These are phyloP conservation scores for Thamnophis elegans DNA, from an alignment of 2,797 vertebrate species.

Conservation along the genomic window DNA sequence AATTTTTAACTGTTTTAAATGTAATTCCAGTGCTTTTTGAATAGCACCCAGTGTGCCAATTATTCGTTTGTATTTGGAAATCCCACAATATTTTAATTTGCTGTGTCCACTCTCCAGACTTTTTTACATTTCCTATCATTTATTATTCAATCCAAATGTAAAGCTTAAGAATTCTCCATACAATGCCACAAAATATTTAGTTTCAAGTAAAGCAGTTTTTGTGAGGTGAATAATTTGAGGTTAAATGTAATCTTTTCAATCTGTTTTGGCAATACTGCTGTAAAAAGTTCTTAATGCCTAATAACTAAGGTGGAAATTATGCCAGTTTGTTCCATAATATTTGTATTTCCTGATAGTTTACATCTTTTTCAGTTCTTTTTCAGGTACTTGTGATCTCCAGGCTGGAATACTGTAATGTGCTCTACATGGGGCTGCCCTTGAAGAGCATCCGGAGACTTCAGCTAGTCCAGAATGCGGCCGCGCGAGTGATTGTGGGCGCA, in stretches of 20 bases:
- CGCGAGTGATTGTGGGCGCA: too few relatives aligned
- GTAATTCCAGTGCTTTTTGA: too few relatives aligned
- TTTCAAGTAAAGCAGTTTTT: neutral
- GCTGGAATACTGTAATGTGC: too few relatives aligned
- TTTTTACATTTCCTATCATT: neutral
- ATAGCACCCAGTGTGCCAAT: too few relatives aligned
- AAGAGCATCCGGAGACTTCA: too few relatives aligned
- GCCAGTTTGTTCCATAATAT: neutral
- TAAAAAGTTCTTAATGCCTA: neutral
- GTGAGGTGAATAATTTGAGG: neutral
- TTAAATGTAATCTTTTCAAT: neutral
- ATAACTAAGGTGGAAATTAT: neutral
- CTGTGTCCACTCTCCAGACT: neutral
- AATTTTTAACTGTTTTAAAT: too few relatives aligned
- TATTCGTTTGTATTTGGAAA: neutral
- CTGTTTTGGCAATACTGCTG: neutral
- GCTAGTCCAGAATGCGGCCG: too few relatives aligned
- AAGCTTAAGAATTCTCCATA: neutral
- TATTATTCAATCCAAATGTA: neutral
- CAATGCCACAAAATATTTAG: neutral
- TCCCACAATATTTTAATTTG: neutral
- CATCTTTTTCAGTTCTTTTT: neutral
- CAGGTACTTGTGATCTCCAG: neutral
- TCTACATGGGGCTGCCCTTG: too few relatives aligned
- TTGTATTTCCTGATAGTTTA: neutral